A percentile compares a stretch with the other conserved stretches of the same genome.
Conservation (phyloP, 2,797 vertebrate genomes). For the Tenualosa ilisha region DNA sequence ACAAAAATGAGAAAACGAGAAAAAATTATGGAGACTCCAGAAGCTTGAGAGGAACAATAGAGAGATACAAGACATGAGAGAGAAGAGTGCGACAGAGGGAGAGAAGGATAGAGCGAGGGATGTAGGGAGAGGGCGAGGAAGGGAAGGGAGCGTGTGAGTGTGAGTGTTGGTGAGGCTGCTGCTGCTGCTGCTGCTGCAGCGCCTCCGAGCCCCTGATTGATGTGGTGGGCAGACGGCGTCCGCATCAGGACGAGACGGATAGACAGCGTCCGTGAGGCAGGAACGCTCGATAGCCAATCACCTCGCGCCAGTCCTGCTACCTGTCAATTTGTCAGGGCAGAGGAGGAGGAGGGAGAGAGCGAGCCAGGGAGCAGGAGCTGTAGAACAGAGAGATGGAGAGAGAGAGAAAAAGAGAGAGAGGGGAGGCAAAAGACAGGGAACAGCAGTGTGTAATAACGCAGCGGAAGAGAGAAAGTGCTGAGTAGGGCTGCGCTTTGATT, state of each 20-base stretch:
- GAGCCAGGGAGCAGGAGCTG: conserved; percentile 33
- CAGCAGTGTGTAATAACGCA: conserved; percentile 78
- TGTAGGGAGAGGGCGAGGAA: background rate
- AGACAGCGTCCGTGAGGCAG: conserved; percentile 64
- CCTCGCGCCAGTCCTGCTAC: conserved; percentile 73
- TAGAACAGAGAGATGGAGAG: conserved; percentile 60
- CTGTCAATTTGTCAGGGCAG: conserved; percentile 76
- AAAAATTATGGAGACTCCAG: background rate
- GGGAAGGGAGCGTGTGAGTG: background rate
- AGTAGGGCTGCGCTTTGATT: conserved; percentile 78
- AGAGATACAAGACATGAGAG: background rate
- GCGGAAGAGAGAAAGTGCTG: conserved; percentile 82
- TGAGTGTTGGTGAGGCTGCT: conserved; percentile 27
- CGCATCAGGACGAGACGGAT: conserved; percentile 49
- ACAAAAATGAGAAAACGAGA: conserved; percentile 3
- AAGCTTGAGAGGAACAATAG: background rate
- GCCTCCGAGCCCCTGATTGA: conserved; percentile 42
- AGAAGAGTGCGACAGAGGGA: background rate
- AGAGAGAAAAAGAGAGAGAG: conserved; percentile 56
- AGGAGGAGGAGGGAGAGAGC: conserved; percentile 53
- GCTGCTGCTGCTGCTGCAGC: background rate
- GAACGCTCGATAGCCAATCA: conserved; percentile 67
- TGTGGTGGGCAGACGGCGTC: conserved; percentile 36
- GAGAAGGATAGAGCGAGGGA: background rate
- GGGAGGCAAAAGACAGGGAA: conserved; percentile 49